phyloP scores from a whole-genome alignment of 2,113 vertebrate genomes.

The Cyphomyrus discorhynchus region DNA sequence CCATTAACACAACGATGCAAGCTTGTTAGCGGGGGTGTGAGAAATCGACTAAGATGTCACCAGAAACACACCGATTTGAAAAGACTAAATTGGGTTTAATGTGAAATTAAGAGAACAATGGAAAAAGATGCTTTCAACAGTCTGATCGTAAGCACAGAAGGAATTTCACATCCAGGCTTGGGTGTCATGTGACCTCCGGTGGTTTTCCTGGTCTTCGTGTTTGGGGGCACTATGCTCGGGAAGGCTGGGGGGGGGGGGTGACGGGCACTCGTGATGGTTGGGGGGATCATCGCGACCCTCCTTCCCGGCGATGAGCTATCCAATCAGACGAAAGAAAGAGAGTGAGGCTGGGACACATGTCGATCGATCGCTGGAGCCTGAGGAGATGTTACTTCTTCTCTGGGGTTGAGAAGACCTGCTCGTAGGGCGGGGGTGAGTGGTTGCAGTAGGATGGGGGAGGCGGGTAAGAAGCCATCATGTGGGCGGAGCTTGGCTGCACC shows the following conservation, averaged over 20 bases:
- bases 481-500: constrained; percentile 70
- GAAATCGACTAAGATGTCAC: not conserved
- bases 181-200: not conserved
- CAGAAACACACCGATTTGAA: not conserved
- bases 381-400: constrained; percentile 64
- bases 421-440: constrained; percentile 86
- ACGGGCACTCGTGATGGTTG: not conserved
- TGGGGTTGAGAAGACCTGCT: constrained; percentile 81
- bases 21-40: not conserved
- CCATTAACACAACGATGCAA: not conserved
- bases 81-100: not conserved
- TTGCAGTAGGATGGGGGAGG: constrained; percentile 92
- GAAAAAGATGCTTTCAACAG: not conserved
- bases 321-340: not conserved
- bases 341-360: not conserved
- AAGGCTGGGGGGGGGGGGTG: not conserved
- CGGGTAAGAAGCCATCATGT: constrained; percentile 72
- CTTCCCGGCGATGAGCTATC: not conserved
- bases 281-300: not conserved
- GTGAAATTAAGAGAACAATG: not conserved
- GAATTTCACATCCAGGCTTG: not conserved
- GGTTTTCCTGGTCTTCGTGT: not conserved
- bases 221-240: not conserved
- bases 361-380: not conserved
- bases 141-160: not conserved